Percentiles rank a stretch among this genome's conserved stretches.
Evolutionary conservation across 35 echinoderm and acorn worm species (phyloP).

Genomic region (Heliocidaris erythrogramma): DNA sequence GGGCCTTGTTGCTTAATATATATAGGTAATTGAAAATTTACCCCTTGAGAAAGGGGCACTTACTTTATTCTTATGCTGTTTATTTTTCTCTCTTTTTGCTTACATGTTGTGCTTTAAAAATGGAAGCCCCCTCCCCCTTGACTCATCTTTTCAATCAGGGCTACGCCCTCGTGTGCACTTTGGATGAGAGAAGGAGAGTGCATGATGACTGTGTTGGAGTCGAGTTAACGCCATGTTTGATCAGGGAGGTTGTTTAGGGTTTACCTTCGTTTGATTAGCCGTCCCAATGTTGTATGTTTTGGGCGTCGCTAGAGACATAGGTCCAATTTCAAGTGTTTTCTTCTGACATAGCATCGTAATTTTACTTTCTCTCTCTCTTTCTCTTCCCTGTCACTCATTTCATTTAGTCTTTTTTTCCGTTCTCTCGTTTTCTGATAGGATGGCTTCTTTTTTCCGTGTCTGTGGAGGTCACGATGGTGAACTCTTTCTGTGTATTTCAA

Average conservation of each 20-base stretch:
- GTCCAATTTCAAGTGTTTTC: constrained; percentile 3
- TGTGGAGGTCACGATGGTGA: neutral
- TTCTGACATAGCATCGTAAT: constrained; percentile 17
- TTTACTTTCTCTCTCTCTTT: neutral
- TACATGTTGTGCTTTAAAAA: neutral
- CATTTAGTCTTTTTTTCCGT: neutral
- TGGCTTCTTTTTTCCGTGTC: neutral
- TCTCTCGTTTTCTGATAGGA: neutral
- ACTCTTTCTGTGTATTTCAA: neutral
- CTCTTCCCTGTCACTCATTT: neutral
- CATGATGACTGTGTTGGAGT: neutral
- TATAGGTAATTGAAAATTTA: no score
- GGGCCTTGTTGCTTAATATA: no score
- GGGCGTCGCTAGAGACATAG: constrained; percentile 14
- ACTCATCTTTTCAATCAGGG: neutral
- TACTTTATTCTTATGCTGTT: no score
- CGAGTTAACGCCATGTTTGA: neutral
- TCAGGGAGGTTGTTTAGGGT: neutral
- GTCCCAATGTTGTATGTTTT: neutral
- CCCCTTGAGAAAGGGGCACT: no score
- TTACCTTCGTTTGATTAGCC: neutral
- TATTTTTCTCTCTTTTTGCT: no score
- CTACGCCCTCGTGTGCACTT: neutral
- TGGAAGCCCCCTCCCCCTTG: neutral
- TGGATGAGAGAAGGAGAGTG: neutral